phyloP scores from a whole-genome alignment of 1,140 invertebrate genomes.

The Cotesia typhae region DNA sequence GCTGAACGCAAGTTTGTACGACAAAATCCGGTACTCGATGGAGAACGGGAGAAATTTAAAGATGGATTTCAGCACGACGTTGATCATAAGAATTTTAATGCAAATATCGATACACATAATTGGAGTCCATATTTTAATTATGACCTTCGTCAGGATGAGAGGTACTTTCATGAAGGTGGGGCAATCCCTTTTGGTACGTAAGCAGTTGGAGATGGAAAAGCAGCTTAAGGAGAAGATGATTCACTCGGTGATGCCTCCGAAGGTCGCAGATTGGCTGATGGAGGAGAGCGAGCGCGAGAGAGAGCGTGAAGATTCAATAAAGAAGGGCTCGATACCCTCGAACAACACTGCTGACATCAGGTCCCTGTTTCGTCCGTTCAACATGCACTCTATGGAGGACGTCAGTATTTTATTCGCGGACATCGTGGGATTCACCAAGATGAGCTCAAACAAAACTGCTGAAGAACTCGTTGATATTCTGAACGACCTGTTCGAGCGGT shows the following conservation, averaged over 20 bases:
- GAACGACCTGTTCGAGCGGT: slow-evolving; percentile 95
- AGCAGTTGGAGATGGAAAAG: slow-evolving; percentile 92
- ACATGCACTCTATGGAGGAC: slow-evolving; percentile 95
- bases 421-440: slow-evolving; percentile 96
- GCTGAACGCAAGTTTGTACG: slow-evolving; percentile 59
- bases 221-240: slow-evolving; percentile 97
- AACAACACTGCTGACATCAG: slow-evolving; percentile 72
- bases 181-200: slow-evolving; percentile 85
- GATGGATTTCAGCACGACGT: slow-evolving; percentile 64
- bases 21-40: background rate
- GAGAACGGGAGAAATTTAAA: slow-evolving; percentile 38
- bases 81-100: slow-evolving; percentile 79
- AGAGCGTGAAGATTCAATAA: slow-evolving; percentile 64
- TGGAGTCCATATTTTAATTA: slow-evolving; percentile 91
- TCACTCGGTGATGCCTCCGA: slow-evolving; percentile 94
- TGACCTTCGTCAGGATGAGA: slow-evolving; percentile 90
- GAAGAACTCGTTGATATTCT: slow-evolving; percentile 88
- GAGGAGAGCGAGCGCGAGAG: slow-evolving; percentile 72
- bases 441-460: slow-evolving; percentile 95
- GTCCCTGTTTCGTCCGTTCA: slow-evolving; percentile 89
- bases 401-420: slow-evolving; percentile 98
- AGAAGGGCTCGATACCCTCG: slow-evolving; percentile 63
- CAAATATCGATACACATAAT: slow-evolving; percentile 92
- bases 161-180: slow-evolving; percentile 98
- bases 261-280: slow-evolving; percentile 88